These are phyloP conservation scores for Dascyllus trimaculatus DNA, from an alignment of 2,113 vertebrate species.

Conservation along the genomic window DNA sequence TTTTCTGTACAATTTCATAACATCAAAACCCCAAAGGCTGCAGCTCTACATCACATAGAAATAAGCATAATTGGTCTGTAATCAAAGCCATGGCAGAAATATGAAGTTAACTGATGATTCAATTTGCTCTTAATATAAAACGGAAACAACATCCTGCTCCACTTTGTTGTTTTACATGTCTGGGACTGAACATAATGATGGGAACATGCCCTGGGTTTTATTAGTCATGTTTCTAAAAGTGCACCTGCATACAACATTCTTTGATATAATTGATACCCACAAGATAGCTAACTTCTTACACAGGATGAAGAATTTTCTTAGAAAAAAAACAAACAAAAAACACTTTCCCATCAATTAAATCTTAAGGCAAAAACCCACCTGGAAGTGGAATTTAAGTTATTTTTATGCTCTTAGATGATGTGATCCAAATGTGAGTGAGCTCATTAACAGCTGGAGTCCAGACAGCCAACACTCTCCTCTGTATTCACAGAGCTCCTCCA, in stretches of 20 bases:
- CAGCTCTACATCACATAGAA: slow-evolving; percentile 76
- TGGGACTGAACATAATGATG: slow-evolving; percentile 10
- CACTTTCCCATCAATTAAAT: slow-evolving; percentile 33
- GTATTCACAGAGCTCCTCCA: slow-evolving; percentile 13
- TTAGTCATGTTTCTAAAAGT: slow-evolving; percentile 63
- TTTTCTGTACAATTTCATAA: slow-evolving; percentile 80
- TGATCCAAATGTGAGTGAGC: slow-evolving; percentile 13
- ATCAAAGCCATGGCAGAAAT: slow-evolving; percentile 56
- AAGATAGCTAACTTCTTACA: slow-evolving; percentile 37
- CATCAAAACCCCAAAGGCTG: slow-evolving; percentile 70
- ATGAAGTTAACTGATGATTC: slow-evolving; percentile 29
- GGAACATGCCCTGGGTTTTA: slow-evolving; percentile 39
- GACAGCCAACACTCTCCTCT: background rate
- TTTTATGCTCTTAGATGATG: slow-evolving; percentile 29
- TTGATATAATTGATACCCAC: slow-evolving; percentile 45
- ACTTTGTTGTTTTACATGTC: slow-evolving; percentile 3
- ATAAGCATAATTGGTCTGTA: slow-evolving; percentile 57
- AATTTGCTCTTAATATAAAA: background rate
- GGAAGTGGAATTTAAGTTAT: slow-evolving; percentile 47
- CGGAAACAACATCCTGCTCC: slow-evolving; percentile 21
- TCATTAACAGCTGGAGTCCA: slow-evolving; percentile 16
- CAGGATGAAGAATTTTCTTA: background rate
- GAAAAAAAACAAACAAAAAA: background rate
- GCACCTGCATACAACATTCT: slow-evolving; percentile 74
- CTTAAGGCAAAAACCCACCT: slow-evolving; percentile 48